Evolutionary conservation across 2,888 invertebrate species (phyloP).

Genomic region (Exocentrus adspersus): DNA sequence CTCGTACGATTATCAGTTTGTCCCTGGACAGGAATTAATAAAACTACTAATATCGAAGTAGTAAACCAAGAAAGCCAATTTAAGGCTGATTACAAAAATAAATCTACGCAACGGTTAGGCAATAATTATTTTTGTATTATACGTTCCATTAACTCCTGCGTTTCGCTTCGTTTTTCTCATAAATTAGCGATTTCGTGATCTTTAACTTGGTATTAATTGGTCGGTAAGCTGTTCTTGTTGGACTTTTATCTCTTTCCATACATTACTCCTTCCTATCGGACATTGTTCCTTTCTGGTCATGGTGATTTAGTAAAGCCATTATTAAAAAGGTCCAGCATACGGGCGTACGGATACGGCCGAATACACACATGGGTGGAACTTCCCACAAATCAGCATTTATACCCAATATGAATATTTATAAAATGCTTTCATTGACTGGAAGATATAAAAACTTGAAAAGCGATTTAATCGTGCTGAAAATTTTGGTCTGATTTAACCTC

Average conservation of each 20-base stretch:
- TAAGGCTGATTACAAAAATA: constrained; percentile 23
- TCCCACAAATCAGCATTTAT: too few relatives aligned
- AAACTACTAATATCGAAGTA: constrained; percentile 18
- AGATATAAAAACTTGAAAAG: too few relatives aligned
- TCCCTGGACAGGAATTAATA: constrained; percentile 29
- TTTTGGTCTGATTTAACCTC: too few relatives aligned
- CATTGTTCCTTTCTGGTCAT: not conserved
- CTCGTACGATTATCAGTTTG: constrained; percentile 23
- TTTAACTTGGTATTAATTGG: constrained; percentile 15
- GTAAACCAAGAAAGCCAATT: constrained; percentile 20
- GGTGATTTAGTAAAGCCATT: not conserved
- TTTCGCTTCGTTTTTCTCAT: constrained; percentile 27
- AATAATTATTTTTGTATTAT: constrained; percentile 29
- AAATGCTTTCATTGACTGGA: too few relatives aligned
- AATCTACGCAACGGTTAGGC: constrained; percentile 23
- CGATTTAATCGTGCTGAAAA: too few relatives aligned
- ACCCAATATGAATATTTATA: too few relatives aligned
- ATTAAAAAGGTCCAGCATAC: too few relatives aligned
- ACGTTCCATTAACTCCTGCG: constrained; percentile 28
- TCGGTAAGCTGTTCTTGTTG: not conserved
- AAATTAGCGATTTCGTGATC: constrained; percentile 26
- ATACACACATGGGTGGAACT: too few relatives aligned
- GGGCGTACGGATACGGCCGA: too few relatives aligned
- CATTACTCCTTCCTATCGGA: not conserved
- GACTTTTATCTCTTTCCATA: constrained; percentile 4